phyloP scores from a whole-genome alignment of 2,888 invertebrate genomes.

The Yponomeuta sedellus region DNA sequence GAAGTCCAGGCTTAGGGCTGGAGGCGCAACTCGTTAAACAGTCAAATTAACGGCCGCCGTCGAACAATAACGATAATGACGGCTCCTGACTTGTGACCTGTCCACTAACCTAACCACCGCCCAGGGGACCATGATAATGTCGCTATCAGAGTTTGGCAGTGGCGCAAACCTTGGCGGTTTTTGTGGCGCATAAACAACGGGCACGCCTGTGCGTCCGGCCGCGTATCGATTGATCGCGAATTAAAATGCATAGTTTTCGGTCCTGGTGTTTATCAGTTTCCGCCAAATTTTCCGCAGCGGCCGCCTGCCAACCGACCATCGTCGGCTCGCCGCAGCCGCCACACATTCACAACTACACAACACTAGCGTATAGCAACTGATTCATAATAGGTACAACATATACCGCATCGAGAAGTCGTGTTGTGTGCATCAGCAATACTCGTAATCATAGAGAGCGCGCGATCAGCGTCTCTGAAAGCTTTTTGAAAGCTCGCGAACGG shows the following conservation, averaged over 20 bases:
- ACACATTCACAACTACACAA: not conserved
- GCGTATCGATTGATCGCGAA: slow-evolving; percentile 67
- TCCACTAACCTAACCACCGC: slow-evolving; percentile 49
- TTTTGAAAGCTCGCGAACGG: slow-evolving; percentile 67
- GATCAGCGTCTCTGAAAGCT: slow-evolving; percentile 65
- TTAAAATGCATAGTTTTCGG: slow-evolving; percentile 69
- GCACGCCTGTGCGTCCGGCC: slow-evolving; percentile 61
- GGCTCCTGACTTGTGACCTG: slow-evolving; percentile 52
- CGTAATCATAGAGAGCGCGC: slow-evolving; percentile 55
- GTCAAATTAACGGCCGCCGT: slow-evolving; percentile 60
- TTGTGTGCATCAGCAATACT: slow-evolving; percentile 50
- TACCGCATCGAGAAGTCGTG: slow-evolving; percentile 37
- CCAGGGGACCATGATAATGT: slow-evolving; percentile 13
- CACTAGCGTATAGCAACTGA: slow-evolving; percentile 22
- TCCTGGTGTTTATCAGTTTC: slow-evolving; percentile 59
- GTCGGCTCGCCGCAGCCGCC: slow-evolving; percentile 41
- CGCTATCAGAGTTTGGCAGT: slow-evolving; percentile 54
- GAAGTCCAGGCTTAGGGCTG: slow-evolving; percentile 4
- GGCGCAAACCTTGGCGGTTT: slow-evolving; percentile 65
- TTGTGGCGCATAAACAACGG: slow-evolving; percentile 71
- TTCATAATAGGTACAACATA: slow-evolving; percentile 21
- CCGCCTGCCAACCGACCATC: slow-evolving; percentile 60
- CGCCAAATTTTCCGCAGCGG: slow-evolving; percentile 66
- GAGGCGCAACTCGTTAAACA: slow-evolving; percentile 46
- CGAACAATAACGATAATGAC: slow-evolving; percentile 66